Base-by-base conservation (phyloP, 2,888 invertebrate species). In the Agriopis leucophaearia region DNA sequence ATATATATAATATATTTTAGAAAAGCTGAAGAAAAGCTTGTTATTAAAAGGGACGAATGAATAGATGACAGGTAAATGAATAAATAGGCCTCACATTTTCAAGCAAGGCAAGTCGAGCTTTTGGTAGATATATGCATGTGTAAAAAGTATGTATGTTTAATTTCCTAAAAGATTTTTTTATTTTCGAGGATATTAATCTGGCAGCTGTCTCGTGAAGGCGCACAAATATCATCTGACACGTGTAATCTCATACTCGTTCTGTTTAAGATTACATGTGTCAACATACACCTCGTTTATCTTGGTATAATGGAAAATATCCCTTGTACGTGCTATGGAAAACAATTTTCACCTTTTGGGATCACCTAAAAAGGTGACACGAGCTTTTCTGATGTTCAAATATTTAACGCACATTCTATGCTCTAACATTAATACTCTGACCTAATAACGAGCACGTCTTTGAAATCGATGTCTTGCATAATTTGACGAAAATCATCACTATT, bases 181-280 rank as follows among this genome's bases (percentile, higher is more conserved):
- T n/a, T 69, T 71, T 61, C 36, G 62, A 66, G 64, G 60, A 66
- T 61, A 66, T 70, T 50, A 72, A 60, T 73, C 70, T 66, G 58
- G 47, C 60, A 60, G 71, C 66, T 73, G 75, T 73, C 72, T 70
- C 69, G 61, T 60, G 71, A 68, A 73, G 73, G 66, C 71, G 65
- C 66, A 70, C 64, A 72, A 82, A 82, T 82, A 84, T 86, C 81
- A 84, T 84, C 81, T 87, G 89, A 88, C 89, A 88, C 79, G 77
- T 85, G 87, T 88, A 88, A 88, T 89, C 88, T 85, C 83, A 85
- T 81, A 83, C 86, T 82, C 85, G 87, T 86, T 84, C 82, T 85
- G 85, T 85, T 78, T 85, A 82, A 89, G 90, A 90, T 90, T 90
- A 91, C 84, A 82, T 76, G 81, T 88, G 90, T 89, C 90, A 89